Evolutionary conservation across 2,888 invertebrate genomes (phyloP).

Genomic region (Ormyrus labotus): DNA sequence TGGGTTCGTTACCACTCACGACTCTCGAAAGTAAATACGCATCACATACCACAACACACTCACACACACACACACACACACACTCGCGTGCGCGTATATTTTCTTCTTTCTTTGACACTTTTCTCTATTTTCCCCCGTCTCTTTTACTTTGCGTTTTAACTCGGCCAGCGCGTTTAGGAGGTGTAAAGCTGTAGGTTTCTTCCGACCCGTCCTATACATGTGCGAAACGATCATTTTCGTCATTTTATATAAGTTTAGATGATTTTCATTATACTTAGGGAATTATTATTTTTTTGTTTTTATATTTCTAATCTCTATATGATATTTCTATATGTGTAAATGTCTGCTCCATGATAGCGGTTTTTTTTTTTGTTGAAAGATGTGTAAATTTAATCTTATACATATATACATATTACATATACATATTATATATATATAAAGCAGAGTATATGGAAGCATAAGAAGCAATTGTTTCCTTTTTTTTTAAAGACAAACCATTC

Average conservation of each 20-base stretch:
- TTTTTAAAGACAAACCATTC: background rate
- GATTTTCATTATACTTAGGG: constrained; percentile 66
- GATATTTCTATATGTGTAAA: constrained; percentile 67
- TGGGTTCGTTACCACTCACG: too few species aligned
- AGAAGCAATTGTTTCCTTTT: constrained; percentile 14
- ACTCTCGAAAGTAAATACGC: too few species aligned
- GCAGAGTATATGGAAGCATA: constrained; percentile 44
- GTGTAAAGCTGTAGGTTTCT: constrained; percentile 45
- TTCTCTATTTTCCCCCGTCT: background rate
- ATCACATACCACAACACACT: too few species aligned
- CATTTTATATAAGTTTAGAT: constrained; percentile 70
- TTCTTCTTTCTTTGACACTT: constrained; percentile 1
- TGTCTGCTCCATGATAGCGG: constrained; percentile 72
- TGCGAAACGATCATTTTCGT: constrained; percentile 57
- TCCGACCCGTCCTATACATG: constrained; percentile 54
- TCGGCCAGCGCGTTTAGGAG: constrained; percentile 26
- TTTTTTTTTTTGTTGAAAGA: constrained; percentile 68
- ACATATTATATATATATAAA: constrained; percentile 57
- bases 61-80: background rate
- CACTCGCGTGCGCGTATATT: background rate
- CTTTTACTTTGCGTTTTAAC: background rate
- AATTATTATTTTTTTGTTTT: constrained; percentile 68
- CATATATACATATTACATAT: too few species aligned
- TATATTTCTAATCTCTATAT: constrained; percentile 72
- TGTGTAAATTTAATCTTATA: constrained; percentile 70